Percentiles rank a stretch among this genome's conserved stretches.
phyloP scores from a whole-genome alignment of 2,113 vertebrate genomes.

The Burhinus bistriatus region DNA sequence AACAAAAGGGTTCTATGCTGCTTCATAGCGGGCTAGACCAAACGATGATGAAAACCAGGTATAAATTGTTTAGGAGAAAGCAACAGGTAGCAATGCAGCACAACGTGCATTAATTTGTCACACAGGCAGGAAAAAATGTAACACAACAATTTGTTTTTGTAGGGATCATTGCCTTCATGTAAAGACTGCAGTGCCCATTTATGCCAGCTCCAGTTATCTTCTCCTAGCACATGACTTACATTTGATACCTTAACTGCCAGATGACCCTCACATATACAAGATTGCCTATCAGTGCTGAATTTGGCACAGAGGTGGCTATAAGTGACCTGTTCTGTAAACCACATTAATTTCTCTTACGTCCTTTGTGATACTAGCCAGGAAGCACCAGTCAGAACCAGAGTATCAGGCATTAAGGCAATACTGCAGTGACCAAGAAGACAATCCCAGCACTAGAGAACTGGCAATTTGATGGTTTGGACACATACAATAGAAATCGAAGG shows the following conservation, averaged over 20 bases:
- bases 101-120: background rate
- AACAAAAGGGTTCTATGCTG: background rate
- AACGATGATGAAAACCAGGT: background rate
- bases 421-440: background rate
- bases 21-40: background rate
- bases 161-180: background rate
- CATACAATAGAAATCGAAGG: background rate
- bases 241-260: background rate
- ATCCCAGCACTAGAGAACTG: background rate
- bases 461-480: background rate
- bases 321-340: background rate
- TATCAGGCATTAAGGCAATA: background rate
- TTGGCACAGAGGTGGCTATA: background rate
- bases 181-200: background rate
- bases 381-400: background rate
- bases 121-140: background rate
- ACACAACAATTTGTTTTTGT: background rate
- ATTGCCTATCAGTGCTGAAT: background rate
- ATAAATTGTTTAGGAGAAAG: background rate
- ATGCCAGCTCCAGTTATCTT: background rate
- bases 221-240: background rate
- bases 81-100: background rate
- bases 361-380: background rate
- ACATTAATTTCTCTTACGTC: background rate
- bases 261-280: background rate